phyloP scores from a whole-genome alignment of 2,797 vertebrate species.

The Halcyon smyrnensis region DNA sequence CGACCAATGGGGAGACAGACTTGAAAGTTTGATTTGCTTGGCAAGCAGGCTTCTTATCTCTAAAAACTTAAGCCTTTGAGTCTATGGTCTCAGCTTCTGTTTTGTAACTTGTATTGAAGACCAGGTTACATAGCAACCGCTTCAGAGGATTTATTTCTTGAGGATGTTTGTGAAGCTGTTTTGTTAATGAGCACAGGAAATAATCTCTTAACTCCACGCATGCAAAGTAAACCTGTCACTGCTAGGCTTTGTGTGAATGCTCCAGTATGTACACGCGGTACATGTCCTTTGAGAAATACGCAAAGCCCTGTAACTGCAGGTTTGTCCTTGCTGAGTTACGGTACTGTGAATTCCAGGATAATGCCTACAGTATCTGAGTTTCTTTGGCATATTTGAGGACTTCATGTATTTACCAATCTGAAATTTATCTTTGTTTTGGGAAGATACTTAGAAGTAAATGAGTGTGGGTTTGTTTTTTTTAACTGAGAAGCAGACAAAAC shows the following conservation, averaged over 20 bases:
- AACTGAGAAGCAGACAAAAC: neutral
- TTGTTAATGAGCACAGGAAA: neutral
- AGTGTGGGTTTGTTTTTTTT: neutral
- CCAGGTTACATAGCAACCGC: neutral
- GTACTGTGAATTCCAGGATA: neutral
- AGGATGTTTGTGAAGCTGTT: neutral
- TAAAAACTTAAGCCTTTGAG: neutral
- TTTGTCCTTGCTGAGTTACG: neutral
- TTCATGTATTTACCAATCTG: rapidly evolving
- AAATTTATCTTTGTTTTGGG: neutral
- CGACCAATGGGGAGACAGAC: neutral
- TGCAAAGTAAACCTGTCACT: neutral
- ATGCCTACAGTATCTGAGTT: neutral
- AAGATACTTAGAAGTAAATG: neutral
- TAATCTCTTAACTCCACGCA: neutral
- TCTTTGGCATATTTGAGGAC: neutral
- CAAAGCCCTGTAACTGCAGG: neutral
- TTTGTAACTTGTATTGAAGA: neutral
- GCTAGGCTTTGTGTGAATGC: neutral
- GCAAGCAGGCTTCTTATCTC: neutral
- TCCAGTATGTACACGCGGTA: neutral
- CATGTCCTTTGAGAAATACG: rapidly evolving
- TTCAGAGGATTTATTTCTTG: neutral
- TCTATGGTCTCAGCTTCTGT: neutral
- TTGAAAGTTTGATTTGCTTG: neutral